A percentile compares a stretch with the other conserved stretches of the same genome.
These are phyloP conservation scores for Gortyna flavago DNA, from an alignment of 2,888 invertebrate species.

Conservation along the genomic window DNA sequence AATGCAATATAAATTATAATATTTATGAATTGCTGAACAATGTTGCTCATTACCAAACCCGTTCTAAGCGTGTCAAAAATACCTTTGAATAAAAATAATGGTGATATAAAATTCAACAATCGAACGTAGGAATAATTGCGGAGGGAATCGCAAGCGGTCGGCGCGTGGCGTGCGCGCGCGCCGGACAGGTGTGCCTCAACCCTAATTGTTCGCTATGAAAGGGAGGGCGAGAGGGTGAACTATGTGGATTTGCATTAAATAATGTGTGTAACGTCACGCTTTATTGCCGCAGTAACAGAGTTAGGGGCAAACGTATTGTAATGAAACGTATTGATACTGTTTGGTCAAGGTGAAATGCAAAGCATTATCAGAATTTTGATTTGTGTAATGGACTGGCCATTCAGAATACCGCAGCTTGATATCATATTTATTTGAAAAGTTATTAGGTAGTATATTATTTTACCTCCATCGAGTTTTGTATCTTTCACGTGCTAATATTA, in stretches of 20 bases:
- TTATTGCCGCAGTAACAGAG: slow-evolving; percentile 24
- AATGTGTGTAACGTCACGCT: slow-evolving; percentile 52
- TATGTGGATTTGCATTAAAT: slow-evolving; percentile 62
- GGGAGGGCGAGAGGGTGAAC: slow-evolving; percentile 68
- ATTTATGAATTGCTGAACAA: slow-evolving; percentile 51
- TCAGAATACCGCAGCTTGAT: not conserved
- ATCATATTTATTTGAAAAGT: not conserved
- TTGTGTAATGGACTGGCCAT: not conserved
- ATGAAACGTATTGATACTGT: slow-evolving; percentile 14
- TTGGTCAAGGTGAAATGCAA: slow-evolving; percentile 41
- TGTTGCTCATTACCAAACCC: slow-evolving; percentile 52
- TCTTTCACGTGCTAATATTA: not conserved
- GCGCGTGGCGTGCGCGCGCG: slow-evolving; percentile 74
- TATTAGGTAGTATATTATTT: not conserved
- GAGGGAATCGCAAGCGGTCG: slow-evolving; percentile 68
- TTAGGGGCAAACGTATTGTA: slow-evolving; percentile 36
- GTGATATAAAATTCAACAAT: slow-evolving; percentile 61
- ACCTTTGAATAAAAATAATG: slow-evolving; percentile 68
- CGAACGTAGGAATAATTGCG: slow-evolving; percentile 65
- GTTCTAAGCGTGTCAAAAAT: slow-evolving; percentile 59
- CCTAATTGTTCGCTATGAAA: slow-evolving; percentile 62
- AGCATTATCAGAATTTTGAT: not conserved
- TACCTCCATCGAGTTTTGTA: not conserved
- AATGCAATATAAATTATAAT: slow-evolving; percentile 32
- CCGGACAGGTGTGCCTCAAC: slow-evolving; percentile 72